These are phyloP conservation scores for Hephaestus fuliginosus DNA, from an alignment of 2,797 vertebrate genomes.

Conservation along the genomic window DNA sequence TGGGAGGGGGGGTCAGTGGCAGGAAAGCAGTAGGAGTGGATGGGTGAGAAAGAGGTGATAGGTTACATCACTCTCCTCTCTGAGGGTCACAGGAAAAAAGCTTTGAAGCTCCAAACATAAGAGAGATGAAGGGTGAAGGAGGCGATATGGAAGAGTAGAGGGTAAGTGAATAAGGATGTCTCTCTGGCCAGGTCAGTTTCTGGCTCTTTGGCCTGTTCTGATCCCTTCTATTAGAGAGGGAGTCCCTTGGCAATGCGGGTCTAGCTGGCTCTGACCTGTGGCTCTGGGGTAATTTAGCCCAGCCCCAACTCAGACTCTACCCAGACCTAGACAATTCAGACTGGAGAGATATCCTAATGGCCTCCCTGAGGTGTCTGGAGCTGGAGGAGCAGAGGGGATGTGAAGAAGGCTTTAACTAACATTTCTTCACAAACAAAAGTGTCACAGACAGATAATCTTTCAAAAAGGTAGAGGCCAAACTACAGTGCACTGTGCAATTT, in stretches of 20 bases:
- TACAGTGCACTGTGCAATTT: not conserved
- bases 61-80: conserved; percentile 56
- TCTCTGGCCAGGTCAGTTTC: conserved; percentile 69
- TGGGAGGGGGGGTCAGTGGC: conserved; percentile 67
- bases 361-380: conserved; percentile 78
- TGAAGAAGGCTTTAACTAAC: conserved; percentile 42
- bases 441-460: conserved; percentile 27
- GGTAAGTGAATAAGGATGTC: conserved; percentile 69
- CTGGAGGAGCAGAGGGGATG: conserved; percentile 42
- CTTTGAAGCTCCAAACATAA: conserved; percentile 52
- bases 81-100: conserved; percentile 55
- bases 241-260: conserved; percentile 68
- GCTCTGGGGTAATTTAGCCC: conserved; percentile 81
- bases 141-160: conserved; percentile 48
- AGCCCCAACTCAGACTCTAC: conserved; percentile 59
- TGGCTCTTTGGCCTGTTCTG: conserved; percentile 75
- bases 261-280: conserved; percentile 78
- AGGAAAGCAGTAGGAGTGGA: conserved; percentile 28
- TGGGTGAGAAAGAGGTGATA: conserved; percentile 51
- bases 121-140: conserved; percentile 35
- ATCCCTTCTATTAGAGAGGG: conserved; percentile 78
- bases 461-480: not conserved
- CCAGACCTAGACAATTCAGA: conserved; percentile 64
- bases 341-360: conserved; percentile 77
- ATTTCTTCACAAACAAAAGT: conserved; percentile 41